Evolutionary conservation across 1,140 invertebrate species (phyloP), one percentile per base, ranked within the genome.

Genomic region (Tetramorium parvispinum): DNA sequence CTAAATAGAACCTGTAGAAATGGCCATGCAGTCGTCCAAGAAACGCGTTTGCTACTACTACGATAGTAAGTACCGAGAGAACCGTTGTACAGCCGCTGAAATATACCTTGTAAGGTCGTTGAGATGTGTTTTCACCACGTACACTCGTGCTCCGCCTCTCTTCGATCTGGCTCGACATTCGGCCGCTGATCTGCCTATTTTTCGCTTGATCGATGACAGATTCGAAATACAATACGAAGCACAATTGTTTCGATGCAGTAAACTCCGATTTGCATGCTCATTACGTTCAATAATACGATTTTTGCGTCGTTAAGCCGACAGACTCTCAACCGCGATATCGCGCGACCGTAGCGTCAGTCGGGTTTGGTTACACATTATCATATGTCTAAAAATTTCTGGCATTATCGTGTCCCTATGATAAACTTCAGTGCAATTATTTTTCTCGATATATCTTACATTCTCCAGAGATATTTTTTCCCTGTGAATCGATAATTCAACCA

Each of bases 1-100:
- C 18, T 10, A 85, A 51, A 73, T 37, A 68, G 65, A 77, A 77
- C 27, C 4, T 8, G n/a, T 10, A 55, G 93, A 92, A 93, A 97
- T 97, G 97, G 95, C 96, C 51, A 97, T 97, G 93, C 96, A 97
- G 95, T 96, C 97, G 10, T 98, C 97, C 91, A 98, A 98, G 93
- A 99, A 99, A 94, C 97, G 98, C 94, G 98, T 99, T 81, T 99
- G 99, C 95, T 99, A 99, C 96, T 99, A 99, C 95, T 99, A 99
- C 93, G 99, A 99, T 94, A 99, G 99, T 99, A 96, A 98, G 98
- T 98, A 71, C 43, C 76, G 76, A 71, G 75, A 65, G 55, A 32
- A 18, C 82, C 16, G 8, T 53, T 61, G 8, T 57, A 65, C 81
- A 66, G 86, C 66, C 77, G 82, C 53, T 68, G 89, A 92, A 92